Evolutionary conservation across 2,113 vertebrate species (phyloP).

Genomic region (Mesoclemmys tuberculata): DNA sequence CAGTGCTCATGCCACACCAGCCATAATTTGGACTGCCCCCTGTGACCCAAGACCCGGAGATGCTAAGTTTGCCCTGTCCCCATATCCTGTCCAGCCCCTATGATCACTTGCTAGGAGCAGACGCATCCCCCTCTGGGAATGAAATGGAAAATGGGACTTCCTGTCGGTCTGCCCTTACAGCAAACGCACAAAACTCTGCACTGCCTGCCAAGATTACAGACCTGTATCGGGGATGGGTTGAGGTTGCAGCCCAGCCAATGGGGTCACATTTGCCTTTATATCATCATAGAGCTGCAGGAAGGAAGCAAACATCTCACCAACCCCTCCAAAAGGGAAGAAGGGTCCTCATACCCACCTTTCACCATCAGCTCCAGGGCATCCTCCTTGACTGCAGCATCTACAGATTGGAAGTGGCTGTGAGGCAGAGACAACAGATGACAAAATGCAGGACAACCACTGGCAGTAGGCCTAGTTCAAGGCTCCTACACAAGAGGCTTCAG

Average conservation of each 20-base stretch:
- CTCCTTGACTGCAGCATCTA: slow-evolving; percentile 83
- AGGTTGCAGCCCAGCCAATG: slow-evolving; percentile 59
- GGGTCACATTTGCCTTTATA: slow-evolving; percentile 84
- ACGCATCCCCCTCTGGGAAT: background rate
- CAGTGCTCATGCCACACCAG: slow-evolving; percentile 80
- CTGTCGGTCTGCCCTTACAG: slow-evolving; percentile 87
- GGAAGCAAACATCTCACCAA: background rate
- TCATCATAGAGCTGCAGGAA: slow-evolving; percentile 77
- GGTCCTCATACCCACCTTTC: slow-evolving; percentile 78
- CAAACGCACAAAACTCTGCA: slow-evolving; percentile 72
- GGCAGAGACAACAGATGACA: slow-evolving; percentile 37
- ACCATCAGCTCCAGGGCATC: slow-evolving; percentile 88
- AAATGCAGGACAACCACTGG: background rate
- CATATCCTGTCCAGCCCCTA: background rate
- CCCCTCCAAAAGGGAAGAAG: background rate
- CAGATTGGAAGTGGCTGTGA: slow-evolving; percentile 83
- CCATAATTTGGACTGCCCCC: slow-evolving; percentile 1
- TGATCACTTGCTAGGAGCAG: slow-evolving; percentile 43
- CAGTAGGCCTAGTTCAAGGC: background rate
- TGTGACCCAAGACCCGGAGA: slow-evolving; percentile 34
- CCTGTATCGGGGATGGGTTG: slow-evolving; percentile 56
- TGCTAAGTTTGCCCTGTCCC: slow-evolving; percentile 42
- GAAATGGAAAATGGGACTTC: slow-evolving; percentile 10
- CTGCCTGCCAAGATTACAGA: slow-evolving; percentile 86
- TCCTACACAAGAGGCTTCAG: background rate